Evolutionary conservation across 2,888 invertebrate species (phyloP).

Genomic region (Sarcophaga rosellei): DNA sequence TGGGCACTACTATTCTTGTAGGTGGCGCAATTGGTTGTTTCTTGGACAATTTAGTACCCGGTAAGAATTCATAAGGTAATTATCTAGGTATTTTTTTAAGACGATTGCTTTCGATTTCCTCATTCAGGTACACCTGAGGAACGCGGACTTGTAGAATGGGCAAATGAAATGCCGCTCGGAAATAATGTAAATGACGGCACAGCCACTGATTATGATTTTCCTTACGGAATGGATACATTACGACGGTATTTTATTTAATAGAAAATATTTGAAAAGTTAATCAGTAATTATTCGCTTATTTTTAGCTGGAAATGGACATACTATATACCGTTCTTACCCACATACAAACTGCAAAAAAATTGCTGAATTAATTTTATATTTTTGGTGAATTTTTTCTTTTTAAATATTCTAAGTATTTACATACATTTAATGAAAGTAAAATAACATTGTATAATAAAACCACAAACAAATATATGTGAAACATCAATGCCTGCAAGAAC

Average conservation of each 20-base stretch:
- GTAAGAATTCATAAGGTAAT: slow-evolving; percentile 78
- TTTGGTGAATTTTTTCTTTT: background rate
- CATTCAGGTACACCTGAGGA: slow-evolving; percentile 86
- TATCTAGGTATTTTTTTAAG: background rate
- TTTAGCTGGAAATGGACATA: slow-evolving; percentile 86
- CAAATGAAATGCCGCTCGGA: slow-evolving; percentile 85
- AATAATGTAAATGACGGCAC: slow-evolving; percentile 81
- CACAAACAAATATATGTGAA: too few species aligned
- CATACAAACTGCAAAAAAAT: slow-evolving; percentile 82
- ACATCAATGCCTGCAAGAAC: too few species aligned
- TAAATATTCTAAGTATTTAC: too few species aligned
- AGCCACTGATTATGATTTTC: slow-evolving; percentile 86
- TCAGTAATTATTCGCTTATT: slow-evolving; percentile 1
- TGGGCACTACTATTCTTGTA: slow-evolving; percentile 89
- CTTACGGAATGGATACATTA: slow-evolving; percentile 85
- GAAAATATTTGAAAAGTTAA: background rate
- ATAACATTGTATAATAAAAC: too few species aligned
- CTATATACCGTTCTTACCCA: slow-evolving; percentile 87
- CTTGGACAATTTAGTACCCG: slow-evolving; percentile 89
- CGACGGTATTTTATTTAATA: slow-evolving; percentile 81
- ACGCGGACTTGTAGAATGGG: slow-evolving; percentile 88
- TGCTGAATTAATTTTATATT: slow-evolving; percentile 62
- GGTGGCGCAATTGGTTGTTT: slow-evolving; percentile 88
- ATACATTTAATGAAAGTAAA: too few species aligned
- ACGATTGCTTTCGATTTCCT: background rate